These are phyloP conservation scores for Heliconius charithonia DNA, from an alignment of 2,888 invertebrate genomes.

Conservation along the genomic window DNA sequence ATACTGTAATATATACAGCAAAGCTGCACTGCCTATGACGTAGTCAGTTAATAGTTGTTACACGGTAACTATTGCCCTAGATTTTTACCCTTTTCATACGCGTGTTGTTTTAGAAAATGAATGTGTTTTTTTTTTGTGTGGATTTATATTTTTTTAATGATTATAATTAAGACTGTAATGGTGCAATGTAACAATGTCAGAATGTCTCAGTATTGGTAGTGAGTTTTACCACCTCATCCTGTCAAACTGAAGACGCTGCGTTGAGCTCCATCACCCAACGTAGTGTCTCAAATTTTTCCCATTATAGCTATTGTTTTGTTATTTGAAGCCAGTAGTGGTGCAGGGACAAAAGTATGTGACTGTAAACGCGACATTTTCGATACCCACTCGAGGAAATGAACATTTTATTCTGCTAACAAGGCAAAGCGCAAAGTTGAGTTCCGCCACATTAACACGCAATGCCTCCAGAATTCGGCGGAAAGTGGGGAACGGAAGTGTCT, in stretches of 20 bases:
- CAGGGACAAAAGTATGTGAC: no score
- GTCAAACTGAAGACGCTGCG: no score
- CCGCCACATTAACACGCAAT: not conserved
- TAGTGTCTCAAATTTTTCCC: no score
- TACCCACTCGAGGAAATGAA: not conserved
- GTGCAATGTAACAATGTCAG: no score
- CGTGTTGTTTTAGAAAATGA: conserved; percentile 17
- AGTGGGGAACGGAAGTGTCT: no score
- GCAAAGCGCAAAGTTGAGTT: not conserved
- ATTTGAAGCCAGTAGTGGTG: no score
- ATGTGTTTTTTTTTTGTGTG: not conserved
- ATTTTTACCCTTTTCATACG: conserved; percentile 10
- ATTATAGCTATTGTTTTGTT: no score
- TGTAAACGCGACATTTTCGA: no score
- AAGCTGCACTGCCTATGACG: conserved; percentile 13
- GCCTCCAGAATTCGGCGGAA: no score
- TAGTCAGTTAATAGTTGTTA: conserved; percentile 9
- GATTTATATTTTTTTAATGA: not conserved
- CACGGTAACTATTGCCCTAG: conserved; percentile 11
- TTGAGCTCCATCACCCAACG: no score
- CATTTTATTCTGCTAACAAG: not conserved
- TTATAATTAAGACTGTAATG: not conserved
- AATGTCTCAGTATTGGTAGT: no score
- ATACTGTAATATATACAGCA: conserved; percentile 6
- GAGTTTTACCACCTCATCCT: no score